Conservation (phyloP, 2,888 invertebrate genomes). For the Amiota communis region DNA sequence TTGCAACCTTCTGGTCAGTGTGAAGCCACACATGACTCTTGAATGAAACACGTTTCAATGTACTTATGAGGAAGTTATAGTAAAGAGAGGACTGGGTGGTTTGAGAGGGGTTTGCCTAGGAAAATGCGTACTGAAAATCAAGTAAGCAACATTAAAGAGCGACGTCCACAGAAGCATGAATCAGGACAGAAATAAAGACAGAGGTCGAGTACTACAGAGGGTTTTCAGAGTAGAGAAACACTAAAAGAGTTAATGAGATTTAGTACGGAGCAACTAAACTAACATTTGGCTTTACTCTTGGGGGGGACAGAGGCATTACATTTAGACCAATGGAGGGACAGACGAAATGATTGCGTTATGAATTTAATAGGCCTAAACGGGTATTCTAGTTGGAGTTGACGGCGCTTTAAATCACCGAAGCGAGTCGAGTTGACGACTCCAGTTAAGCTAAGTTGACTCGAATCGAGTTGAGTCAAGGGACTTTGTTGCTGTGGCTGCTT, state of each 20-base stretch:
- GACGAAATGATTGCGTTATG: slow-evolving; percentile 3
- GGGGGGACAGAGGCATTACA: not conserved
- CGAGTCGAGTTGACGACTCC: not conserved
- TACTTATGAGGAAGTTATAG: not conserved
- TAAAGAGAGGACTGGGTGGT: too few species aligned
- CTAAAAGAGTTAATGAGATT: slow-evolving; percentile 50
- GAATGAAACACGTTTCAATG: slow-evolving; percentile 5
- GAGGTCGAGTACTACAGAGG: slow-evolving; percentile 17
- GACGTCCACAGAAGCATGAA: slow-evolving; percentile 12
- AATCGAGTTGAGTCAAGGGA: slow-evolving; percentile 5
- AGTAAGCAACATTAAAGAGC: slow-evolving; percentile 44
- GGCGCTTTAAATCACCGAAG: slow-evolving; percentile 16
- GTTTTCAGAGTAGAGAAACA: slow-evolving; percentile 27
- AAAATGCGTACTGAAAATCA: slow-evolving; percentile 36
- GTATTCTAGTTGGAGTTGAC: not conserved
- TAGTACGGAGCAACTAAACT: slow-evolving; percentile 23
- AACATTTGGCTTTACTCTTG: not conserved
- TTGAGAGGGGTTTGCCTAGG: slow-evolving; percentile 32
- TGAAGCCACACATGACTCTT: slow-evolving; percentile 2
- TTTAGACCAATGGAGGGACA: not conserved
- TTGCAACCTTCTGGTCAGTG: not conserved
- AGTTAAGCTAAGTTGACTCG: not conserved
- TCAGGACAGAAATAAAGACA: too few species aligned
- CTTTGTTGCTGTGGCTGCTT: slow-evolving; percentile 13
- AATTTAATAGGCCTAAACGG: slow-evolving; percentile 23